A percentile compares a stretch with the other conserved stretches of the same genome.
These are phyloP conservation scores for Drosophila acutilabella DNA, from an alignment of 2,888 invertebrate genomes.

Conservation along the genomic window DNA sequence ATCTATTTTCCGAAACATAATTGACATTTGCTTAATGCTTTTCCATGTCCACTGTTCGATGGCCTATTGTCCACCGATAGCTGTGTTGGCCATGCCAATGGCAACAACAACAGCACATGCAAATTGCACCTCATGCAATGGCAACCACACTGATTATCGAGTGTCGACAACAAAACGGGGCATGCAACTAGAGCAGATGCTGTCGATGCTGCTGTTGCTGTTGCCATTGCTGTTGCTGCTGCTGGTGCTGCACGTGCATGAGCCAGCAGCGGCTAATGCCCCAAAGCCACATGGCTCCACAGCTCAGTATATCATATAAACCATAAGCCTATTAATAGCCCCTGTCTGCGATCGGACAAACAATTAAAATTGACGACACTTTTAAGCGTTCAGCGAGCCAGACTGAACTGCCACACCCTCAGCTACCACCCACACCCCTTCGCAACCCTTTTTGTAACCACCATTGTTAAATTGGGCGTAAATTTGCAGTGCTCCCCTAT, in stretches of 20 bases:
- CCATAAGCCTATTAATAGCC: slow-evolving; percentile 79
- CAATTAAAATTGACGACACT: slow-evolving; percentile 79
- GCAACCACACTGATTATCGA: slow-evolving; percentile 71
- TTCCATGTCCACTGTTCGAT: slow-evolving; percentile 22
- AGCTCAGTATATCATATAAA: slow-evolving; percentile 70
- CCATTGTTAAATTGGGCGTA: slow-evolving; percentile 70
- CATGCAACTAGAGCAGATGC: neutral
- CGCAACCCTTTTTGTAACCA: neutral
- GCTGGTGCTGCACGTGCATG: slow-evolving; percentile 12
- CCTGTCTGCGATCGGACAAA: slow-evolving; percentile 77
- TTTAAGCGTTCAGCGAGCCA: slow-evolving; percentile 53
- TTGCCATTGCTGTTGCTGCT: neutral
- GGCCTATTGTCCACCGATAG: slow-evolving; percentile 16
- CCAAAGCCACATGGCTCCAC: slow-evolving; percentile 59
- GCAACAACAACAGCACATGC: slow-evolving; percentile 46
- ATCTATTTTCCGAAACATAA: slow-evolving; percentile 65
- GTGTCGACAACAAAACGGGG: slow-evolving; percentile 39
- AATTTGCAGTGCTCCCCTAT: slow-evolving; percentile 52
- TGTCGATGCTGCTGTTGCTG: neutral
- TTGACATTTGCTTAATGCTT: slow-evolving; percentile 59
- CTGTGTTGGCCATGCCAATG: slow-evolving; percentile 1
- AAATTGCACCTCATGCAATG: slow-evolving; percentile 60
- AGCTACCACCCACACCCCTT: neutral
- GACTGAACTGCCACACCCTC: neutral
- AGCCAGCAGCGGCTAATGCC: slow-evolving; percentile 52